Base-by-base conservation (phyloP, 2,797 vertebrate genomes). In the Schizothorax lantsangensis region DNA sequence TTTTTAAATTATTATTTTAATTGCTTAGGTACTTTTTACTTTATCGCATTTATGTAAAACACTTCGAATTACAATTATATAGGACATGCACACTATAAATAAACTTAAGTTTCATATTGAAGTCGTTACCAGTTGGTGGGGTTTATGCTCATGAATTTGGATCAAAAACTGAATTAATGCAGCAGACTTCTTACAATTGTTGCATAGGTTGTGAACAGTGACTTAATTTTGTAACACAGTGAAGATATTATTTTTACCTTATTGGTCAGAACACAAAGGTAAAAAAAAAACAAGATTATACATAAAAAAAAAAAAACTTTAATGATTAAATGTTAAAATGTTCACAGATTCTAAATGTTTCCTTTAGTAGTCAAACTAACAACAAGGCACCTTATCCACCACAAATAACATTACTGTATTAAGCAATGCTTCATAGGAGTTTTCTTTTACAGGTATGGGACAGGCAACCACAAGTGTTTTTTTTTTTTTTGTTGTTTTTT, bases 301-400 rank as follows among this genome's bases (percentile, higher is more conserved):
- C 8, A 6, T 52, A 2, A 10, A 26, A 69, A 19, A 17, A 26
- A 11, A 62, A 38, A 5, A 19, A 10, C 36, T 79, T 79, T 62
- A 79, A 59, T 79, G 75, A 40, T 59, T 23, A 15, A 15, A 40
- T 7, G 33, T 57, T 79, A 59, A 40, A n/a, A 57, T 8, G 19
- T 11, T 40, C 15, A 26, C 54, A 43, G 54, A 78, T 59, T 59
- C 21, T 57, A 75, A 19, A 21, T 2, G 9, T 54, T 77, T 54
- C 30, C 49, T 77, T 57, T 19, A 23, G 49, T 8, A n/a, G 2
- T 79, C 36, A 17, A 5, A 17, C 52, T 36, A 6, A 43, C 21
- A 40, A n/a, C 12, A n/a, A 59, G 75, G 19, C 77, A 79, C 77
- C 36, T n/a, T 79, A 9, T 79, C n/a, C 12, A 59, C 36, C 77